Conservation (phyloP, 2,888 invertebrate genomes). For the Melanostoma mellinum region DNA sequence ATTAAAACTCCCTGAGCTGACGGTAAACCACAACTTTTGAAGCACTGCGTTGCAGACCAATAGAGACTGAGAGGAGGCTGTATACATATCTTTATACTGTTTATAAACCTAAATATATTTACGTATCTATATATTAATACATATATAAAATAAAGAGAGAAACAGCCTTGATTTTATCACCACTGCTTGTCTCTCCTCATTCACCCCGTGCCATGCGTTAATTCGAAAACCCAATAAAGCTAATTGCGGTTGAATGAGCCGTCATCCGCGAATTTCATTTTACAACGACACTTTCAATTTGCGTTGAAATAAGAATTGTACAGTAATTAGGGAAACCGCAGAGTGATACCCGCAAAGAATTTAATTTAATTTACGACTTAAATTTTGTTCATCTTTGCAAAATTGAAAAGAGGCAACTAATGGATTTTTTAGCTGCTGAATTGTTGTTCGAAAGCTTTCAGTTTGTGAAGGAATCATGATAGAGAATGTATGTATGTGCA, state of each 20-base stretch:
- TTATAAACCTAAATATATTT: slow-evolving; percentile 9
- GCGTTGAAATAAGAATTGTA: slow-evolving; percentile 37
- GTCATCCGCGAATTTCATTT: slow-evolving; percentile 54
- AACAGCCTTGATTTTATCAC: slow-evolving; percentile 16
- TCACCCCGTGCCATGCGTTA: slow-evolving; percentile 38
- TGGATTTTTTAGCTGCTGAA: too few relatives aligned
- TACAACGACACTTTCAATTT: slow-evolving; percentile 55
- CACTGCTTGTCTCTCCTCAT: slow-evolving; percentile 9
- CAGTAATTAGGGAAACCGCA: slow-evolving; percentile 46
- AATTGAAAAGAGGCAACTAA: too few relatives aligned
- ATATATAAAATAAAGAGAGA: slow-evolving; percentile 1
- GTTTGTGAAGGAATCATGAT: too few relatives aligned
- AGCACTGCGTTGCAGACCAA: not conserved
- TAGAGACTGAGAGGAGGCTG: not conserved
- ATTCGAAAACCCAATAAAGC: slow-evolving; percentile 59
- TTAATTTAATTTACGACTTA: too few relatives aligned
- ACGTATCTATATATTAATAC: not conserved
- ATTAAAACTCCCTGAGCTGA: slow-evolving; percentile 7
- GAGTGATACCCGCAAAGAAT: slow-evolving; percentile 2
- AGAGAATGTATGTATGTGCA: too few relatives aligned
- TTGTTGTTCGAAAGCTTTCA: too few relatives aligned
- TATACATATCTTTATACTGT: not conserved
- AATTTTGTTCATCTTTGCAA: too few relatives aligned
- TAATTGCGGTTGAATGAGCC: slow-evolving; percentile 67
- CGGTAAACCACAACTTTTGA: slow-evolving; percentile 7